These are phyloP conservation scores for Aphelinus certus DNA, from an alignment of 1,140 invertebrate species.

Conservation along the genomic window DNA sequence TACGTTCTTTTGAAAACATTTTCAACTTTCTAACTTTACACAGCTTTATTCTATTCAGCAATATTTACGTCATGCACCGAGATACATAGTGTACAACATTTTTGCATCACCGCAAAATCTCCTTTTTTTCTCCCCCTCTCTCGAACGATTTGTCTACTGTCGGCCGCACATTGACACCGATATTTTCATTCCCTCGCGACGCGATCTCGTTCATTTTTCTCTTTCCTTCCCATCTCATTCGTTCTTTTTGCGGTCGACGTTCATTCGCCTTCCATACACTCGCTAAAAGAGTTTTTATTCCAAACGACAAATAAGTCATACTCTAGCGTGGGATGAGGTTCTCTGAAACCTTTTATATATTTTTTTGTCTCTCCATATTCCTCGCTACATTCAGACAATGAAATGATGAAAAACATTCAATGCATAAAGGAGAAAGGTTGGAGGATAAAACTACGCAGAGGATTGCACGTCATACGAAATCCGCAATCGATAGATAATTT, in stretches of 20 bases:
- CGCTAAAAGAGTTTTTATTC: conserved; percentile 8
- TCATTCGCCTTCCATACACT: conserved; percentile 4
- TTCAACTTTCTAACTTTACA: too few species aligned
- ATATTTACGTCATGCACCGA: conserved; percentile 9
- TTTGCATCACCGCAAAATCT: not conserved
- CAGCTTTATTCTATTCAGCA: not conserved
- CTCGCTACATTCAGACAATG: too few species aligned
- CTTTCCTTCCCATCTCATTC: conserved; percentile 13
- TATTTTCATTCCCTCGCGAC: conserved; percentile 26
- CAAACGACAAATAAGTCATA: not conserved
- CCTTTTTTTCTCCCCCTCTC: not conserved
- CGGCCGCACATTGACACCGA: conserved; percentile 23
- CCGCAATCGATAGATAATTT: too few species aligned
- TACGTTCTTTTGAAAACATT: too few species aligned
- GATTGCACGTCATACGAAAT: too few species aligned
- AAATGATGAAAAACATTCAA: too few species aligned
- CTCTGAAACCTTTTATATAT: too few species aligned
- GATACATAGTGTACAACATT: conserved; percentile 4
- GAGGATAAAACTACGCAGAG: too few species aligned
- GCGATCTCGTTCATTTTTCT: conserved; percentile 18
- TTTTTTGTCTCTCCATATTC: too few species aligned
- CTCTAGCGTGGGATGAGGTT: too few species aligned
- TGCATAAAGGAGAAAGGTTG: too few species aligned
- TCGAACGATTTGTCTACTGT: conserved; percentile 7
- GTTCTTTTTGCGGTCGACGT: not conserved